phyloP scores from a whole-genome alignment of 1,140 invertebrate genomes.

The Hyles vespertilio region DNA sequence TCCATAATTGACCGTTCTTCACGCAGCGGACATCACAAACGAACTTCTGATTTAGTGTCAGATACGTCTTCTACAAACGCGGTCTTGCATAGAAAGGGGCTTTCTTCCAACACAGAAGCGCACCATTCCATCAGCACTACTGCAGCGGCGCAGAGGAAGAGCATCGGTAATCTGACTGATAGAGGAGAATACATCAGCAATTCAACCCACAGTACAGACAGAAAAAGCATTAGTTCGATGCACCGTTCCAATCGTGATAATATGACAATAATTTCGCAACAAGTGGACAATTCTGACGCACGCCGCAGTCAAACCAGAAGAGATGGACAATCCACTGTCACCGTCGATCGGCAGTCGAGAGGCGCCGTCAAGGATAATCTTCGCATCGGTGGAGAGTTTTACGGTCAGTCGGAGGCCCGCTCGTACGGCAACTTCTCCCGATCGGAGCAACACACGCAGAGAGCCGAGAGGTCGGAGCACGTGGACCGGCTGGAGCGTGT shows the following conservation, averaged over 20 bases:
- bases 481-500: slow-evolving; percentile 61
- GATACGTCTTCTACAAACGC: slow-evolving; percentile 84
- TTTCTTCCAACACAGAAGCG: slow-evolving; percentile 77
- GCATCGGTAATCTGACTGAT: slow-evolving; percentile 85
- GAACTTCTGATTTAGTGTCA: slow-evolving; percentile 84
- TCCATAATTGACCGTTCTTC: slow-evolving; percentile 32
- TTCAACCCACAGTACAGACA: slow-evolving; percentile 79
- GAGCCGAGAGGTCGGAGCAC: slow-evolving; percentile 65
- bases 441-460: slow-evolving; percentile 62
- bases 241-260: slow-evolving; percentile 79
- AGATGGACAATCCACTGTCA: slow-evolving; percentile 64
- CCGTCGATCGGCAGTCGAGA: slow-evolving; percentile 75
- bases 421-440: slow-evolving; percentile 81
- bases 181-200: slow-evolving; percentile 81
- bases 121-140: slow-evolving; percentile 84
- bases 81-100: slow-evolving; percentile 84
- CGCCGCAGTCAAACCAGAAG: slow-evolving; percentile 62
- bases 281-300: slow-evolving; percentile 58
- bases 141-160: slow-evolving; percentile 86
- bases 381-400: slow-evolving; percentile 82
- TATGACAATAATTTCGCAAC: slow-evolving; percentile 65
- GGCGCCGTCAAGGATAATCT: slow-evolving; percentile 79
- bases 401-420: slow-evolving; percentile 78
- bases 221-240: slow-evolving; percentile 85
- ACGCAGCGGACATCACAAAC: slow-evolving; percentile 76